Percentiles rank a stretch among this genome's conserved stretches.
Conservation (phyloP, 2,113 vertebrate species). For the Alligator sinensis region DNA sequence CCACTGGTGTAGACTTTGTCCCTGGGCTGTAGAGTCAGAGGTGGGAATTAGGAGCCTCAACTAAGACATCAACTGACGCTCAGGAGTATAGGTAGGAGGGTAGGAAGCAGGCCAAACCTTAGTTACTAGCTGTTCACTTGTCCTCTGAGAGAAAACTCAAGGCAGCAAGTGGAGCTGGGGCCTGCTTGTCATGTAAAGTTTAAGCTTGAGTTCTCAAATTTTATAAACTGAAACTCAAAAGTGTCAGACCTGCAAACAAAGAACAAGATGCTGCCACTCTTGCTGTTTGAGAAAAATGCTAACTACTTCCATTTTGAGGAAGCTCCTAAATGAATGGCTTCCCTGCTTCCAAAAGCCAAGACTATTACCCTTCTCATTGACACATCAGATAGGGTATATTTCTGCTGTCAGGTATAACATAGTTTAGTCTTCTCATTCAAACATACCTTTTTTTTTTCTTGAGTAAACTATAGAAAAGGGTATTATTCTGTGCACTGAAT, state of each 20-base stretch:
- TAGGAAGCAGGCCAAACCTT: not conserved
- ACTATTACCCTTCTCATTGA: conserved; percentile 87
- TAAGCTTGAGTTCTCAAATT: not conserved
- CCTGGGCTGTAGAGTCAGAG: not conserved
- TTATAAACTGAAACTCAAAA: not conserved
- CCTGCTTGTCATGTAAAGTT: not conserved
- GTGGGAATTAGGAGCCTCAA: not conserved
- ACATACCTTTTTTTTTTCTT: not conserved
- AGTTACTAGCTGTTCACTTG: not conserved
- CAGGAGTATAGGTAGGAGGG: not conserved
- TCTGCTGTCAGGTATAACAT: conserved; percentile 85
- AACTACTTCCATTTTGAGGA: conserved; percentile 89
- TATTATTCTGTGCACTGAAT: not conserved
- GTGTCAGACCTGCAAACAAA: not conserved
- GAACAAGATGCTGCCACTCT: conserved; percentile 46
- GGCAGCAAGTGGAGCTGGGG: not conserved
- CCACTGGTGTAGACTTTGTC: not conserved
- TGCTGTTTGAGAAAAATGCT: conserved; percentile 88
- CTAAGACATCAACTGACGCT: not conserved
- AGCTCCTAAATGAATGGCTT: conserved; percentile 81
- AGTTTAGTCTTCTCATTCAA: not conserved
- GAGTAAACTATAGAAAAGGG: not conserved
- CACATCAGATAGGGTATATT: conserved; percentile 85
- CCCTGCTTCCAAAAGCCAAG: conserved; percentile 85
- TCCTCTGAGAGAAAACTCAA: not conserved